Base-by-base conservation (phyloP, 2,797 vertebrate species). In the Apodemus agrarius region DNA sequence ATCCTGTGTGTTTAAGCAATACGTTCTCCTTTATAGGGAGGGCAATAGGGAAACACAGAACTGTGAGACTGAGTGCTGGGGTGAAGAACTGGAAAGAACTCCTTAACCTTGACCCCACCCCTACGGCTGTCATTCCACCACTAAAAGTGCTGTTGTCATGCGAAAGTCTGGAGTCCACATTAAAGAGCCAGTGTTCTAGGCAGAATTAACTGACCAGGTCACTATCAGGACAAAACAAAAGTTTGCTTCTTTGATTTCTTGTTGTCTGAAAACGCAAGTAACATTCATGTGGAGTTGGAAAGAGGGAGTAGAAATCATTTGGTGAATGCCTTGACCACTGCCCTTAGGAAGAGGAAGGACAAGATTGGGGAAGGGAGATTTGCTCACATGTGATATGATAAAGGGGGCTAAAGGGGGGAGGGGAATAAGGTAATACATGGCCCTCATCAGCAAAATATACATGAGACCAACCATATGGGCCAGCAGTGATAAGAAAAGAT, bases 1-100 rank as follows among this genome's bases (percentile, higher is more conserved):
- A 67, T 61, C n/a, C 31, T 79, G 9, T 89, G 3, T 82, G 88
- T 84, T 85, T 93, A 92, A 93, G 91, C 46, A 89, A 37, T 92
- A 83, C 29, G 17, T 76, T 40, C 69, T 78, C 88, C 54, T 93
- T 72, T 85, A 57, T 81, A 83, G 81, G 1, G 49, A 92, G 85
- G 54, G 74, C 87, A 79, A 2, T 86, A 31, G 10, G 83, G 84
- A 94, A 89, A n/a, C 40, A 19, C 43, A 69, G 83, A 80, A 26
- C 76, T 74, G 26, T 91, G 49, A 93, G 65, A 54, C 52, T 34
- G 57, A n/a, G 24, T 46, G 46, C 82, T 79, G 1, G 43, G 31
- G 63, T 3, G 31, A 85, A 79, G 72, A 37, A 78, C 80, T 89
- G 1, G 49, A 61, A 94, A 78, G 74, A 95, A 78, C 31, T 79